These are phyloP conservation scores for Channa maculata DNA, from an alignment of 2,113 vertebrate species.

Conservation along the genomic window DNA sequence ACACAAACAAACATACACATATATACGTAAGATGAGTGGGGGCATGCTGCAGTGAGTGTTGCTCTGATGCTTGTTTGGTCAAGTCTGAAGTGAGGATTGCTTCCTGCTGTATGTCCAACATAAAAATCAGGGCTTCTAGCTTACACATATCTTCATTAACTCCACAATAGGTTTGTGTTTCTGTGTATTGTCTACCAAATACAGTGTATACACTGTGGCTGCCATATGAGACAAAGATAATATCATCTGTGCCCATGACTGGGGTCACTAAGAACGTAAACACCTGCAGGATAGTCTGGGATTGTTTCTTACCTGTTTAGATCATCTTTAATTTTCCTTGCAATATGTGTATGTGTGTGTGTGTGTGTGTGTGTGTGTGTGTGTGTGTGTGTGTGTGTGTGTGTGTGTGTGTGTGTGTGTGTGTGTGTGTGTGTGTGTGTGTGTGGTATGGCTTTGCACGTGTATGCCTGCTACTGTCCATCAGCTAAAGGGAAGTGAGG, in stretches of 20 bases:
- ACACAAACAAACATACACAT: conserved; percentile 5
- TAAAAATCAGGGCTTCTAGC: conserved; percentile 24
- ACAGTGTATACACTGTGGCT: background rate
- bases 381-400: background rate
- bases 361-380: background rate
- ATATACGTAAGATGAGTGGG: background rate
- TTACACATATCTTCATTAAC: conserved; percentile 14
- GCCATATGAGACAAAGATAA: conserved; percentile 20
- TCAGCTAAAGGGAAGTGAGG: conserved; percentile 45
- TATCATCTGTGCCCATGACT: background rate
- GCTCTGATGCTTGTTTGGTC: conserved; percentile 27
- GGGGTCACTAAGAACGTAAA: conserved; percentile 1
- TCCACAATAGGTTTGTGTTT: conserved; percentile 1
- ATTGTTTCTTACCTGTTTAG: background rate
- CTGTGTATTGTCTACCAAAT: conserved; percentile 7
- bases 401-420: no score
- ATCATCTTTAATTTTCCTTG: background rate
- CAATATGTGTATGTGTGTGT: no score
- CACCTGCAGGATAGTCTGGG: background rate
- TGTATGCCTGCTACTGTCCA: conserved; percentile 11
- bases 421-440: background rate
- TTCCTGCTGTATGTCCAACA: conserved; percentile 43
- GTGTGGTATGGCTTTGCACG: background rate
- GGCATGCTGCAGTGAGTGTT: conserved; percentile 13
- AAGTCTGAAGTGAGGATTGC: conserved; percentile 20